Base-by-base conservation (phyloP, 2,888 invertebrate species). In the Epirrita christyi region DNA sequence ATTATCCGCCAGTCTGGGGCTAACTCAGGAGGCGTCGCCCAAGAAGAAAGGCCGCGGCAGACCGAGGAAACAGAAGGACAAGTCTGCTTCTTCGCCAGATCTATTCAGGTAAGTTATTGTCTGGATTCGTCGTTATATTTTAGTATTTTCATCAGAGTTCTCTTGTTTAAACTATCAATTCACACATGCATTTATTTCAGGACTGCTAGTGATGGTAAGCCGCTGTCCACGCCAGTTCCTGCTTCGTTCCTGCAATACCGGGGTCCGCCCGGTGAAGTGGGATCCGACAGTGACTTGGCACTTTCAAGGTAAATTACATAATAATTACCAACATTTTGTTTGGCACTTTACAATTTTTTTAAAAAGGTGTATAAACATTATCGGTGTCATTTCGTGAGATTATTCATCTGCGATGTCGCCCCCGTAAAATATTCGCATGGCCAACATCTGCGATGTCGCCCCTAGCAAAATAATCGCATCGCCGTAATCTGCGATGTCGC, bases 211-310 rank as follows among this genome's bases (percentile, higher is more conserved):
- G 84, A 85, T 13, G 73, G 78, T 62, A 78, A 81, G 69, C 59
- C 77, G 9, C 55, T 80, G 6, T 80, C 83, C 27, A 81, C 86
- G 28, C 81, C 87, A 0, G 92, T 92, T 21, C 84, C 92, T 1
- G 92, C 91, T 0, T 90, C 92, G 13, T 92, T 92, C 76, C 74
- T 91, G 63, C 92, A 91, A 73, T 92, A 92, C 78, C 85, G 92
- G 46, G 92, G 92, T 0, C 88, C 90, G 32, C 85, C 87, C 0
- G 88, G 92, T 1, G 92, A 92, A 56, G 92, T 87, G 10, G 92
- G 92, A 55, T 90, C 91, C 9, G 92, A 92, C 68, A 92, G 91
- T 48, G 92, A 92, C 61, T 70, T 88, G 34, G 90, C 88, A 2
- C 72, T 86, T 9, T 92, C 92, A 55, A 83, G 90, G 90, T 90